Base-by-base conservation (phyloP, 2,113 vertebrate genomes). In the Capreolus pygargus region DNA sequence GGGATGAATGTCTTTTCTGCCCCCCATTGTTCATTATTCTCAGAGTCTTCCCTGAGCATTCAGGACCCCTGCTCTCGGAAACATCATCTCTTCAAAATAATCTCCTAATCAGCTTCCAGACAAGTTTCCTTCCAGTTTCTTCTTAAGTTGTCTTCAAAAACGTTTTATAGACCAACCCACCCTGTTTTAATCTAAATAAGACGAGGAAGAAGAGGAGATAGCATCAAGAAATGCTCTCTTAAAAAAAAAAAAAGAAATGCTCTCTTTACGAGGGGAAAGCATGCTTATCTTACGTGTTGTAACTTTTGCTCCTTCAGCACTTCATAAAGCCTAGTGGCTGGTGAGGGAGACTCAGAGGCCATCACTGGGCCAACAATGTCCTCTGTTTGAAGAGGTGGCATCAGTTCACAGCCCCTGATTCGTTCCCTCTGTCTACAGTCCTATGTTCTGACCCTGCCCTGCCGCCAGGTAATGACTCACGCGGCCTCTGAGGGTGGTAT, bases 51-150 rank as follows among this genome's bases (percentile, higher is more conserved):
- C 96, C 47, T 43, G 16, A 81, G 55, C n/a, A 88, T 1, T 93
- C 57, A 57, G 82, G 14, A 21, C 57, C 39, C 7, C 23, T 21
- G 2, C 47, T 79, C 45, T 54, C 54, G 50, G 55, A 89, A 83
- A 23, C 16, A 79, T 6, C 27, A 39, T 67, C 57, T 83, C 55
- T 91, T 79, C 87, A 89, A 83, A 94, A 70, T 57, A 23, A 67
- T 52, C 27, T 67, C 78, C n/a, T 74, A 76, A 47, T 7, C 27
- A 52, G 57, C 50, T 94, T 58, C 79, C 39, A 45, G 52, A 47
- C 28, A 39, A 25, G 43, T 89, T 96, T 97, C 83, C 61, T 86
- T 43, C 52, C 36, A 60, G 12, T 95, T 86, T 95, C 64, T 93
- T 91, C 67, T 94, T 86, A 95, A 95, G 78, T 60, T 4, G 2